Base-by-base conservation (phyloP, 2,888 invertebrate genomes). In the Drosophila suboccidentalis region DNA sequence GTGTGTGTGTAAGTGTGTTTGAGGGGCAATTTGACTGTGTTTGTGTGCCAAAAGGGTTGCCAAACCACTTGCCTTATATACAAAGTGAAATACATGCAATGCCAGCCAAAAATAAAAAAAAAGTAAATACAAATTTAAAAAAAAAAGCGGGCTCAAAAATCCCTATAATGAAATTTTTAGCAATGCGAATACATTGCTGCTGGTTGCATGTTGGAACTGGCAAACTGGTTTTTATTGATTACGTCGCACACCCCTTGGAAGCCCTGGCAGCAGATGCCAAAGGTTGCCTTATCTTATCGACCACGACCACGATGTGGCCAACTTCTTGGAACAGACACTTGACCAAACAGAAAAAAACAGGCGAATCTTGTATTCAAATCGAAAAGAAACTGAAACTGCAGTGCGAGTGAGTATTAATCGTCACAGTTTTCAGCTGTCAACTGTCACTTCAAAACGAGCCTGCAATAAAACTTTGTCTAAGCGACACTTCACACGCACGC, bases 21-120 rank as follows among this genome's bases (percentile, higher is more conserved):
- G 49, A 64, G 68, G 67, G 41, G 61, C 72, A 67, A 38, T 57
- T 58, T 36, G 47, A 61, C 44, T 80, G 82, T 87, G 86, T 87
- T 83, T 83, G 82, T 83, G 80, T 83, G 86, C 86, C 88, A 83
- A 88, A 83, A 83, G 82, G 88, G 82, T 85, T 87, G 88, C 88
- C 82, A 85, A 86, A 88, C 83, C 80, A 86, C 86, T 85, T 78
- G 71, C 64, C 62, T 77, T 74, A 74, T 72, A 44, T 75, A 66
- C 74, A 10, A 46, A 47, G 54, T 44, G 50, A 11, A 26, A 63
- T 41, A 49, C 22, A 70, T 54, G 32, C 17, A 69, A 58, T 43
- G 36, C 36, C 43, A 54, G 34, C 15, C 11, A 0, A 54, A 46
- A 57, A 44, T 61, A 44, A 57, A 32, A 65, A 26, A 4, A 13